Conservation (phyloP, 35 echinoderm and acorn worm genomes). For the Ophiothrix spiculata region DNA sequence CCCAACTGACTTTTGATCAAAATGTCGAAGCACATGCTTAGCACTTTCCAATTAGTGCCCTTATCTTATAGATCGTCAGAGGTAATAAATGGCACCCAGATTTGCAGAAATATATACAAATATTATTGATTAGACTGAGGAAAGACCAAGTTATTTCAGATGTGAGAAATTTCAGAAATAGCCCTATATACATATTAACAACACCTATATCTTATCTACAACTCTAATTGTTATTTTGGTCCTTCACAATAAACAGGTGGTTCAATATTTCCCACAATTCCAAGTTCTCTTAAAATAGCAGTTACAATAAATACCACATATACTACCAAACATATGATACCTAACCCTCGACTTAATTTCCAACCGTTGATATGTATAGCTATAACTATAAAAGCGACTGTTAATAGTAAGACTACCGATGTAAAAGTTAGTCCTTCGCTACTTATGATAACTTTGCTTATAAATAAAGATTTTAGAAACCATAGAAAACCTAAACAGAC, state of each 20-base stretch:
- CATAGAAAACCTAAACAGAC: conserved; percentile 83
- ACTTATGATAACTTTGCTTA: conserved; percentile 5
- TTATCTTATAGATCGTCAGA: too few species aligned
- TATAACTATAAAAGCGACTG: conserved; percentile 58
- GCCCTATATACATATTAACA: too few species aligned
- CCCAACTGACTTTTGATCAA: too few species aligned
- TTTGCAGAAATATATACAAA: too few species aligned
- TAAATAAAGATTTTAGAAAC: conserved; percentile 59
- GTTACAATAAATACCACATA: background rate
- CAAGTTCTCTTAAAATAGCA: background rate
- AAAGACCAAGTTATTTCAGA: too few species aligned
- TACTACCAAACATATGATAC: conserved; percentile 24
- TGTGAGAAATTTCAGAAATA: too few species aligned
- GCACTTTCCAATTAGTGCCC: too few species aligned
- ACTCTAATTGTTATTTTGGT: too few species aligned
- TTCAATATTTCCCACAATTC: background rate
- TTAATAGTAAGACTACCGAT: conserved; percentile 60
- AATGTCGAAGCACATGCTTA: too few species aligned
- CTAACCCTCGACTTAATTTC: conserved; percentile 64
- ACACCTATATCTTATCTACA: too few species aligned
- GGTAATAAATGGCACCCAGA: too few species aligned
- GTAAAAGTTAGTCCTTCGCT: conserved; percentile 67
- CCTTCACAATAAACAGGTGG: background rate
- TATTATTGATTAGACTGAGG: too few species aligned
- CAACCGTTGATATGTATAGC: conserved; percentile 78